Evolutionary conservation across 2,888 invertebrate species (phyloP).

Genomic region (Lampropteryx suffumata): DNA sequence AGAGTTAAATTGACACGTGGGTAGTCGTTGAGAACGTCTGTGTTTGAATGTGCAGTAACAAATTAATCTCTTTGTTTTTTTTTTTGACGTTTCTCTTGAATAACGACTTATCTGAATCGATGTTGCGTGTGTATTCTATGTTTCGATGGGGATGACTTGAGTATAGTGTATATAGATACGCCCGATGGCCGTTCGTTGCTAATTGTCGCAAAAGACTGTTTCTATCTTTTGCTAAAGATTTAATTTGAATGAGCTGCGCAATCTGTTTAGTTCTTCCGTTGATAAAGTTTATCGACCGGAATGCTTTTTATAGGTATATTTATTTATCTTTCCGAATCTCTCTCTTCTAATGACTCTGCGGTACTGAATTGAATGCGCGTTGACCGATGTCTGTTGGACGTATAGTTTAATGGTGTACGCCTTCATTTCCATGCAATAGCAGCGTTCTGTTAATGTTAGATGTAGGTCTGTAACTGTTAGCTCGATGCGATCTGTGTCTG

Average conservation of each 20-base stretch:
- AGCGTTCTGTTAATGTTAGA: conserved; percentile 79
- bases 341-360: conserved; percentile 77
- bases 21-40: conserved; percentile 82
- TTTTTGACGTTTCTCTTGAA: conserved; percentile 83
- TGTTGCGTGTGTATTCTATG: conserved; percentile 83
- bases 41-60: conserved; percentile 81
- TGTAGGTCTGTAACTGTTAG: conserved; percentile 79
- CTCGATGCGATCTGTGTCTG: conserved; percentile 72
- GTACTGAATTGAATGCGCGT: conserved; percentile 80
- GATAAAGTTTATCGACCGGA: conserved; percentile 68
- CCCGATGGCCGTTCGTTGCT: conserved; percentile 83
- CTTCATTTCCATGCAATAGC: conserved; percentile 79
- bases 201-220: conserved; percentile 81
- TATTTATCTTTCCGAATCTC: conserved; percentile 80
- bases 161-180: conserved; percentile 80
- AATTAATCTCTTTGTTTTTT: conserved; percentile 80
- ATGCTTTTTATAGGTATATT: conserved; percentile 82
- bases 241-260: conserved; percentile 83
- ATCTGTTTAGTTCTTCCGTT: conserved; percentile 82
- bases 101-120: conserved; percentile 81
- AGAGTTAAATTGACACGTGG: conserved; percentile 84
- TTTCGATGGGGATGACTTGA: conserved; percentile 81
- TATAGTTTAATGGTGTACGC: conserved; percentile 77
- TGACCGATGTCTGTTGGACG: conserved; percentile 75
- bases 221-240: conserved; percentile 82